These are phyloP conservation scores for Microctonus aethiopoides DNA, from an alignment of 2,888 invertebrate genomes.

Conservation along the genomic window DNA sequence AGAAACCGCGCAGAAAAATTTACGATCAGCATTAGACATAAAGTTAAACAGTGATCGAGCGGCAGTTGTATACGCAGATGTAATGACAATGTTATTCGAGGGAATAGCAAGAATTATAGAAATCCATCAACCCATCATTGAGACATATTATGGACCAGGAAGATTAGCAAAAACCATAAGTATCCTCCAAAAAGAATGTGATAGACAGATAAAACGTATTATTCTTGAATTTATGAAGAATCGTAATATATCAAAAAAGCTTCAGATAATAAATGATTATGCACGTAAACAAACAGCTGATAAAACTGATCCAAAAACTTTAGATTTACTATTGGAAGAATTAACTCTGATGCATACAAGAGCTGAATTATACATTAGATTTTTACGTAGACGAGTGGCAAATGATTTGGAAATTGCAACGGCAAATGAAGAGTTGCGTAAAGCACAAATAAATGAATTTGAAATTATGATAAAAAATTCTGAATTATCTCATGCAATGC, in stretches of 20 bases:
- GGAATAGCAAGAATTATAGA: slow-evolving; percentile 86
- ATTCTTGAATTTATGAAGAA: slow-evolving; percentile 79
- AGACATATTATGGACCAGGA: slow-evolving; percentile 89
- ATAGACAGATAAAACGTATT: slow-evolving; percentile 73
- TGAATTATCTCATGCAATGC: slow-evolving; percentile 80
- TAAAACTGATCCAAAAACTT: slow-evolving; percentile 81
- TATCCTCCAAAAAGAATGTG: slow-evolving; percentile 84
- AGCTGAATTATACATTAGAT: slow-evolving; percentile 90
- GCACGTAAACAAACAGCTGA: slow-evolving; percentile 68
- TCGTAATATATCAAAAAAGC: slow-evolving; percentile 74
- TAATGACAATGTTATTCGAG: slow-evolving; percentile 86
- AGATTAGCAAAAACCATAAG: slow-evolving; percentile 77
- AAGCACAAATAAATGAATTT: slow-evolving; percentile 68
- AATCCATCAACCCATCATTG: slow-evolving; percentile 88
- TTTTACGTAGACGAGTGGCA: slow-evolving; percentile 81
- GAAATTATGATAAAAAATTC: slow-evolving; percentile 79
- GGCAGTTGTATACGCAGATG: slow-evolving; percentile 85
- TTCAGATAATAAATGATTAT: slow-evolving; percentile 73
- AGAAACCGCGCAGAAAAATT: slow-evolving; percentile 77
- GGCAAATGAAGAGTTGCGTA: slow-evolving; percentile 69
- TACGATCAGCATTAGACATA: slow-evolving; percentile 75
- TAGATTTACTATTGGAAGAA: slow-evolving; percentile 90
- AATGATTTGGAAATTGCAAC: slow-evolving; percentile 74
- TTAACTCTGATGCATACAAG: slow-evolving; percentile 91
- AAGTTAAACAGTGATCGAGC: slow-evolving; percentile 78